Conservation (phyloP, 2,888 invertebrate genomes). For the Strigamia crassipes region DNA sequence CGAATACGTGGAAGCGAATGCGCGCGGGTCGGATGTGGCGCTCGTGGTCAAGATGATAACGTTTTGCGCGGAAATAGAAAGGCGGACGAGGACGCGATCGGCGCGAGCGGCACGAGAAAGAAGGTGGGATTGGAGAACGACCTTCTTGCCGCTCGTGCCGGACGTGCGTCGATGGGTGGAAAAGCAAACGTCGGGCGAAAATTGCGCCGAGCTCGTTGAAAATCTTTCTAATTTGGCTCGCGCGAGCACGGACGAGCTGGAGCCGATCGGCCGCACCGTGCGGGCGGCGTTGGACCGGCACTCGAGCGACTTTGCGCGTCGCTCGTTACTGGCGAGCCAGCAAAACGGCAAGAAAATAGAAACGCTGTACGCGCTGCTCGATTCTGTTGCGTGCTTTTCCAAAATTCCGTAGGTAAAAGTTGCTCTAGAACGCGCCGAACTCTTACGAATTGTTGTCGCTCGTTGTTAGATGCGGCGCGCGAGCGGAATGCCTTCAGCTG, state of each 20-base stretch:
- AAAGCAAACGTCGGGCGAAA: background rate
- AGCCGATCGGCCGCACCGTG: background rate
- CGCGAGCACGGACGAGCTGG: background rate
- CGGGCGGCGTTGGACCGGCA: background rate
- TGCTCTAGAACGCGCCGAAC: no score
- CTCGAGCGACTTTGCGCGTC: background rate
- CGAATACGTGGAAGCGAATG: background rate
- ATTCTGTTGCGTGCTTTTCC: background rate
- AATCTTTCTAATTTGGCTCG: constrained; percentile 54
- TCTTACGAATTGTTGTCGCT: background rate
- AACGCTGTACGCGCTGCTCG: background rate
- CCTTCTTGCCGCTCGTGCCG: background rate
- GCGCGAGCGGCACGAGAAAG: no score
- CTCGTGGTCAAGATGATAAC: background rate
- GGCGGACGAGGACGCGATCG: background rate
- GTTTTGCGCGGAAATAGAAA: background rate
- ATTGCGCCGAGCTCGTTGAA: background rate
- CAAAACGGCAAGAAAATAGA: background rate
- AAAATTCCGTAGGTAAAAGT: no score
- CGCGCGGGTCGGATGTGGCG: background rate
- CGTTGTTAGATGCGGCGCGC: background rate
- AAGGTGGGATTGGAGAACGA: background rate
- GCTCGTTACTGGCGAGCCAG: background rate
- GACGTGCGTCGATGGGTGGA: background rate
- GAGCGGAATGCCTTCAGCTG: background rate